Percentiles rank a stretch among this genome's conserved stretches.
phyloP scores from a whole-genome alignment of 2,797 vertebrate species.

The Euphonia xanthogaster region DNA sequence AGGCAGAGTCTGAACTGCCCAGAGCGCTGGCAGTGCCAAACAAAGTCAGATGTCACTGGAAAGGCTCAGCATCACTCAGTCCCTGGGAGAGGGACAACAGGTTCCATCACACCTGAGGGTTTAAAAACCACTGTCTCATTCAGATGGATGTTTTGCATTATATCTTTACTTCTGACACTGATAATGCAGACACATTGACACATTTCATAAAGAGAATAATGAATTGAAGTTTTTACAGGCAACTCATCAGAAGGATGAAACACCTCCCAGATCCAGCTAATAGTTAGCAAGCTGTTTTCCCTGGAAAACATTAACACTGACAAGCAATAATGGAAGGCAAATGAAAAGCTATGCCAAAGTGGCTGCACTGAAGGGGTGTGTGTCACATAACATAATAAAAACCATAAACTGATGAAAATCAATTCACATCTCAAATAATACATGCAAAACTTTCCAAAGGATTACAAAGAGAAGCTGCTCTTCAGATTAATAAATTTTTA shows the following conservation, averaged over 20 bases:
- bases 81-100: background rate
- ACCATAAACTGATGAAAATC: background rate
- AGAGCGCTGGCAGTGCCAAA: background rate
- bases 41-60: constrained; percentile 20
- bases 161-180: background rate
- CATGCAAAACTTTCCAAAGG: background rate
- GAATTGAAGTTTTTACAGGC: background rate
- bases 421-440: background rate
- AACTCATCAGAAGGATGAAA: constrained; percentile 19
- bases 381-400: background rate
- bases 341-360: background rate
- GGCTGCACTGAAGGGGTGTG: background rate
- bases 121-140: background rate
- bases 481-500: background rate
- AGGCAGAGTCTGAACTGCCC: background rate
- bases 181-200: background rate
- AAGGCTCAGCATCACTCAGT: background rate
- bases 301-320: background rate
- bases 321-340: background rate
- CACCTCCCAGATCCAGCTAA: background rate
- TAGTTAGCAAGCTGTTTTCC: background rate
- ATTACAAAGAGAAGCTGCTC: background rate
- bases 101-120: background rate
- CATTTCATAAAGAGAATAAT: background rate
- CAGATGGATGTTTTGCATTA: background rate